Conservation (phyloP, 1,140 invertebrate genomes). For the Antheraea mylitta region DNA sequence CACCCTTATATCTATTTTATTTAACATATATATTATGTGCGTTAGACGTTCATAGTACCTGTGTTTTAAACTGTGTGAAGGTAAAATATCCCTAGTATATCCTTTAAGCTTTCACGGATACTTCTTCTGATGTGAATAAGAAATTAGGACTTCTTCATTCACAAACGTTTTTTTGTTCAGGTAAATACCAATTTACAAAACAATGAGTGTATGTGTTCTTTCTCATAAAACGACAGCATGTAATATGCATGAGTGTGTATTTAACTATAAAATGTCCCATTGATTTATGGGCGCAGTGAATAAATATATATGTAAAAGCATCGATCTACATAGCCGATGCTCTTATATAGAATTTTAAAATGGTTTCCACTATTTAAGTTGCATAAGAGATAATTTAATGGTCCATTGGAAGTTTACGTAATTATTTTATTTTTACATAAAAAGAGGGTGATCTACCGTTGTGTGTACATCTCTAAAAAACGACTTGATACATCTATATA, state of each 20-base stretch:
- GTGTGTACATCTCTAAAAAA: too few relatives aligned
- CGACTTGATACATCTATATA: too few relatives aligned
- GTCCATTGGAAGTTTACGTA: not conserved
- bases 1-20: constrained; percentile 31
- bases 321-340: not conserved
- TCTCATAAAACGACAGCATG: constrained; percentile 23
- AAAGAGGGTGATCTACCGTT: too few relatives aligned
- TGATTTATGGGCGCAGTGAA: not conserved
- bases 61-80: constrained; percentile 22
- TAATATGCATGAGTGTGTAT: constrained; percentile 23
- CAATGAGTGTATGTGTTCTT: constrained; percentile 63
- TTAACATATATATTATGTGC: constrained; percentile 2
- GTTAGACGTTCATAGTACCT: constrained; percentile 14
- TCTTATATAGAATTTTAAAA: not conserved
- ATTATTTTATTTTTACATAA: too few relatives aligned
- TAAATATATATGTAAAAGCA: not conserved
- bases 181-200: constrained; percentile 18
- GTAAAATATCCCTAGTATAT: constrained; percentile 29
- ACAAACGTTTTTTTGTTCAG: constrained; percentile 26
- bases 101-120: constrained; percentile 8
- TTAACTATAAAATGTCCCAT: not conserved
- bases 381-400: not conserved
- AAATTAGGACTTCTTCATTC: constrained; percentile 56
- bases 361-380: not conserved
- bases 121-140: constrained; percentile 38